Base-by-base conservation (phyloP, 2,797 vertebrate species). In the Poecile montanus region DNA sequence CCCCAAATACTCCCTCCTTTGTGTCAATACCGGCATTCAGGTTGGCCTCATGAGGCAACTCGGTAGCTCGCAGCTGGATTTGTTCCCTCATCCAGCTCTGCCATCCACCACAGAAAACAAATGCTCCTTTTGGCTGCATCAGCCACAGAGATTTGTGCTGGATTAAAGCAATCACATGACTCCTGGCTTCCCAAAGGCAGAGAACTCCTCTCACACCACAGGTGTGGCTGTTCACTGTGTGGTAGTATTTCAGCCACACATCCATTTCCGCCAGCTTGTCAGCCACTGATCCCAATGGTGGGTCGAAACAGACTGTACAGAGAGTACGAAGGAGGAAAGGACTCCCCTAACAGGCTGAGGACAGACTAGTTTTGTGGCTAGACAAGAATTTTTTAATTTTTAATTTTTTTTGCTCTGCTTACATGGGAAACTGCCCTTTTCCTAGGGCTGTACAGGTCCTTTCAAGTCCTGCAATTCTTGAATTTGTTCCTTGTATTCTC, bases 11-110 rank as follows among this genome's bases (percentile, higher is more conserved):
- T 66, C 50, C 45, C 30, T 83, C 56, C 67, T 61, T 56, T 34
- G 78, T 36, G 53, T 65, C 77, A 70, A 51, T 12, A 27, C 29
- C 0, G 0, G 25, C 71, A 63, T 20, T 51, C 45, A 30, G 60
- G 30, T n/a, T 0, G 0, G 57, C 50, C 42, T 6, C 8, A 13
- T 7, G 27, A 88, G 45, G 81, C 53, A 60, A 17, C 0, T 0
- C 4, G 1, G 36, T 4, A 57, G 42, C 32, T 42, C 2, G 0
- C 40, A 34, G 60, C 2, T 60, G 79, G 45, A 67, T 66, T 42
- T 75, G 30, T 42, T 71, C 61, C 83, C 75, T 85, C 34, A 53
- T 16, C n/a, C 42, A 89, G 16, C 32, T 47, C 47, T 27, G 42
- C 53, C 68, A 80, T 40, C 61, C 70, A 80, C 47, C 22, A 36